These are phyloP conservation scores for Acrocera orbiculus DNA, from an alignment of 2,888 invertebrate genomes.

Conservation along the genomic window DNA sequence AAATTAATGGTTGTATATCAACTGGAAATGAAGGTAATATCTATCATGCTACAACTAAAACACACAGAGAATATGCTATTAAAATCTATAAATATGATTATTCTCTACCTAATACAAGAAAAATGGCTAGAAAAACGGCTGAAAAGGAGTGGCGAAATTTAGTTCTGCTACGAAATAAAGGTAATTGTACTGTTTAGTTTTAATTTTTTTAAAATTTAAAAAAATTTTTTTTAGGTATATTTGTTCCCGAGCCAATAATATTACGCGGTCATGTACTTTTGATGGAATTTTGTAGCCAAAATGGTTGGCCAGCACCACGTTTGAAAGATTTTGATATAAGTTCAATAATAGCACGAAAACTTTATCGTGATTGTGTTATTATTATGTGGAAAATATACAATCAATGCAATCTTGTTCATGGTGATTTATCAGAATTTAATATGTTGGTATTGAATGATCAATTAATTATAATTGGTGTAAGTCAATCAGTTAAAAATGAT, in stretches of 20 bases:
- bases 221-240: constrained; percentile 34
- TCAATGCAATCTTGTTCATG: constrained; percentile 87
- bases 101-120: constrained; percentile 83
- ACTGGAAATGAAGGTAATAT: constrained; percentile 99
- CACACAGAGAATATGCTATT: constrained; percentile 55
- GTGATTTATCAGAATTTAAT: constrained; percentile 95
- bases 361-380: constrained; percentile 66
- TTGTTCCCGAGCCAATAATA: constrained; percentile 76
- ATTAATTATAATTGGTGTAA: constrained; percentile 90
- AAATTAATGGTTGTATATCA: constrained; percentile 94
- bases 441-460: constrained; percentile 68
- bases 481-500: constrained; percentile 96
- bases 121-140: constrained; percentile 98
- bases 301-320: constrained; percentile 82
- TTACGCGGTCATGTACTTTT: constrained; percentile 80
- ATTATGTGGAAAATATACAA: constrained; percentile 92
- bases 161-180: constrained; percentile 61
- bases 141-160: constrained; percentile 98
- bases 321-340: constrained; percentile 70
- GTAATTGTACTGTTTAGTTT: constrained; percentile 20
- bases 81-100: constrained; percentile 97
- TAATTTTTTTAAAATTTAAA: neutral
- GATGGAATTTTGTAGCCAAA: constrained; percentile 84
- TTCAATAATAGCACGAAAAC: constrained; percentile 51
- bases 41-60: constrained; percentile 72